Evolutionary conservation across 2,113 vertebrate genomes (phyloP), one percentile per base, ranked within the genome.

Genomic region (Dromas ardeola): DNA sequence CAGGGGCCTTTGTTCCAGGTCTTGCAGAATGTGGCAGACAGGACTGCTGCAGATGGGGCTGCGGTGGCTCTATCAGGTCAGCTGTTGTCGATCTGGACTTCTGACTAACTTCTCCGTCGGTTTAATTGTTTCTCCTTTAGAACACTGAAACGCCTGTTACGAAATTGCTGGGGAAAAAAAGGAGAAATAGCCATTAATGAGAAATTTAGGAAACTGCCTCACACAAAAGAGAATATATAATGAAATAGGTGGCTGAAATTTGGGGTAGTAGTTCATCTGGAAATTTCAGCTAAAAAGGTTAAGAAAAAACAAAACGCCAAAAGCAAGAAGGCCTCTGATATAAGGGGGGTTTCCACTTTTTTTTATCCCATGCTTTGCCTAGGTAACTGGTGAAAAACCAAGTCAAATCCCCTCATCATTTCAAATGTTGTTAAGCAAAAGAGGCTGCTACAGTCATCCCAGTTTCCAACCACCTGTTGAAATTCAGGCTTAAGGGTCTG

Each of bases 401-500:
- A 22, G 47, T 79, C 78, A 11, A 36, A 8, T 47, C 6, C 30
- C 40, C 58, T 81, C 3, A 1, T 66, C 6, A 11, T 73, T 92
- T 73, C 36, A 88, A 40, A 53, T 32, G 50, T 12, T 74, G 13
- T 6, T 53, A 38, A 0, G 3, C 53, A 71, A 43, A 25, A 53
- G 29, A 72, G 55, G 42, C 55, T 74, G n/a, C 67, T 73, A 23
- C 17, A 4, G 30, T 81, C n/a, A 86, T 67, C 65, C 49, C n/a
- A 15, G 56, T 67, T 93, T 88, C 83, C 86, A 93, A n/a, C n/a
- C 23, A 76, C 30, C 67, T 86, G 78, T 10, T 95, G 86, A 92
- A 95, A 94, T 81, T 88, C 62, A 93, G 69, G 79, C 93, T 94
- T 95, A 81, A 83, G 91, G 27, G 61, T 71, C 69, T 65, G 76